Evolutionary conservation across 30 jellyfish, hydroid and myxozoan genomes (phyloP), one percentile per base, ranked within the genome.

Genomic region (Turritopsis rubra): DNA sequence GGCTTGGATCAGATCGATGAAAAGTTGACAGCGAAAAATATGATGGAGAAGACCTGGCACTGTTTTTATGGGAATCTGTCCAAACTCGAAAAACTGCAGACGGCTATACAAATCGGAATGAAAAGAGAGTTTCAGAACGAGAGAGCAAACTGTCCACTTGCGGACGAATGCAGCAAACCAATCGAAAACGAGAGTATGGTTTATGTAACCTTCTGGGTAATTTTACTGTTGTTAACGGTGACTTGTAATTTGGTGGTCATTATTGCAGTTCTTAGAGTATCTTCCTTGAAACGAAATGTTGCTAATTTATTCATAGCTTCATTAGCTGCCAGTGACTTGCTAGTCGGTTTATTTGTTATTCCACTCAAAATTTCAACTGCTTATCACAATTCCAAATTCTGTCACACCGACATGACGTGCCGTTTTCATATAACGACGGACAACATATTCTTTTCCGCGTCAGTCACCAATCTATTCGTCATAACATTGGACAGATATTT

Each of bases 391-490:
- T 92, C 86, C 13, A 18, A 54, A n/a, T 92, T 92, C 81, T 92
- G 98, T 75, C 87, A 85, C 26, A 85, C 85, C 18, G 27, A 26
- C 22, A 82, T 83, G 23, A 54, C 75, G 18, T 92, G 98, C 75
- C 68, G 82, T 21, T 24, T 92, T 54, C 79, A 87, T 54, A 52
- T 88, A 52, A 74, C 89, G 20, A 78, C 95, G 29, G 98, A 92
- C 83, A 68, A 87, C 18, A 87, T 90, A 13, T 78, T 90, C 72
- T 27, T 88, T 53, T 92, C 83, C 0, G 96, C 96, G 19, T 93
- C 99, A 28, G 83, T 93, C 84, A 93, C 99, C 13, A 93, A 93
- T 81, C 88, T 93, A 65, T 88, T 88, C 53, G 96, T 89, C 66
- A 89, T 93, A 16, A 77, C 99, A 4, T 75, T 89, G 26, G 99